Conservation (phyloP, 2,797 vertebrate genomes). For the Anniella stebbinsi region DNA sequence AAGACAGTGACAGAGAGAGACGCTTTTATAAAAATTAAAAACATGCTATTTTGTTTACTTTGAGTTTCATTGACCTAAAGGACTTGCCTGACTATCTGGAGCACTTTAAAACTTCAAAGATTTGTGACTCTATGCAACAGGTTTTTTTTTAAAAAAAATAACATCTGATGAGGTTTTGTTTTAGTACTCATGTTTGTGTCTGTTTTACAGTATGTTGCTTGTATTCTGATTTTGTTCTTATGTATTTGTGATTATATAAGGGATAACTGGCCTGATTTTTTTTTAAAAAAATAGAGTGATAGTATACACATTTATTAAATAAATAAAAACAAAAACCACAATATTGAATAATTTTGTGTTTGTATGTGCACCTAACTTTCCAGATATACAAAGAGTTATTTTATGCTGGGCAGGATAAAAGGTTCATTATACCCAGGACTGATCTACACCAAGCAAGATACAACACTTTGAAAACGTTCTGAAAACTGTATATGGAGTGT, state of each 20-base stretch:
- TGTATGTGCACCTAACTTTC: neutral
- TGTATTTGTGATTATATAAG: neutral
- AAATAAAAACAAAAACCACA: neutral
- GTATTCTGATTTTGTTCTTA: neutral
- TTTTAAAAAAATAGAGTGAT: too few relatives aligned
- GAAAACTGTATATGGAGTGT: too few relatives aligned
- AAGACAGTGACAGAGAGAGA: neutral
- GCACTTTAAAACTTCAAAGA: neutral
- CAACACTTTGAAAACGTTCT: too few relatives aligned
- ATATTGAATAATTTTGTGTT: neutral
- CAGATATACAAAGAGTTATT: neutral
- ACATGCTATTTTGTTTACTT: neutral
- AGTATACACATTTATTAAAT: neutral
- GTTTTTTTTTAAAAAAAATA: too few relatives aligned
- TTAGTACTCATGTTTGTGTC: neutral
- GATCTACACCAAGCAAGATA: too few relatives aligned
- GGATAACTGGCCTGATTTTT: neutral
- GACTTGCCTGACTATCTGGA: neutral
- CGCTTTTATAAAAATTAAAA: neutral
- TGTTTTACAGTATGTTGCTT: neutral
- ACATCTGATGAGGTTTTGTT: too few relatives aligned
- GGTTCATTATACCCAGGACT: too few relatives aligned
- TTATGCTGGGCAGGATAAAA: neutral
- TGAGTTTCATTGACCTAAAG: neutral
- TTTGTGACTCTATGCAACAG: neutral